Conservation (phyloP, 2,113 vertebrate species). For the Hypocryptadius cinnamomeus region DNA sequence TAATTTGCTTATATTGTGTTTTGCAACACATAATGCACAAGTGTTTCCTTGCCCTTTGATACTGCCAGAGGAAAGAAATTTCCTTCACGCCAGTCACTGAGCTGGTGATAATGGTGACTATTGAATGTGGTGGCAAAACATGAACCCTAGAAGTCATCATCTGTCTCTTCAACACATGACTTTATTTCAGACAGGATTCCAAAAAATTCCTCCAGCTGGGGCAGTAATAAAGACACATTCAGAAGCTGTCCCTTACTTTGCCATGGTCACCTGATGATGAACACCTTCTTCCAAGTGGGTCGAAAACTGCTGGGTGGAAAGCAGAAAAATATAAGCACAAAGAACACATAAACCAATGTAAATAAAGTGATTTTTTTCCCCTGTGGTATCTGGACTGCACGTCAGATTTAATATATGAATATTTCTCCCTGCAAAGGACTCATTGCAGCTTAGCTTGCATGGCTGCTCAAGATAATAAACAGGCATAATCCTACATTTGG, state of each 20-base stretch:
- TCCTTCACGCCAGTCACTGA: background rate
- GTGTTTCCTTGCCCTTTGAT: background rate
- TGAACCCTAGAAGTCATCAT: background rate
- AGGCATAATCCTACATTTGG: conserved; percentile 2
- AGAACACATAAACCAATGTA: background rate
- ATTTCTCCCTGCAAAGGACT: background rate
- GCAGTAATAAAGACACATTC: background rate
- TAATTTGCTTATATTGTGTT: conserved; percentile 54
- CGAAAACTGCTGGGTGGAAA: background rate
- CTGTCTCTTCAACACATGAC: background rate
- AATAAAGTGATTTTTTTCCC: background rate
- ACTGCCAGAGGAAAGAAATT: background rate
- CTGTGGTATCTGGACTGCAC: background rate
- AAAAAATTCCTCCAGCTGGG: background rate
- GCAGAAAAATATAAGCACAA: background rate
- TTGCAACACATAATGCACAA: background rate
- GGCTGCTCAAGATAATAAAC: conserved; percentile 29
- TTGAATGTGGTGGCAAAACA: conserved; percentile 14
- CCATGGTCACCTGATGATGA: background rate
- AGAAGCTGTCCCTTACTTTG: background rate
- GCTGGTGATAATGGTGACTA: background rate
- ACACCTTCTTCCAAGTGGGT: background rate
- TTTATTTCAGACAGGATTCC: conserved; percentile 13
- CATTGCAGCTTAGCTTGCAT: conserved; percentile 7
- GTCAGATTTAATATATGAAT: conserved; percentile 16